Conservation (phyloP, 1,140 invertebrate species). For the Drosophila quadrilineata region DNA sequence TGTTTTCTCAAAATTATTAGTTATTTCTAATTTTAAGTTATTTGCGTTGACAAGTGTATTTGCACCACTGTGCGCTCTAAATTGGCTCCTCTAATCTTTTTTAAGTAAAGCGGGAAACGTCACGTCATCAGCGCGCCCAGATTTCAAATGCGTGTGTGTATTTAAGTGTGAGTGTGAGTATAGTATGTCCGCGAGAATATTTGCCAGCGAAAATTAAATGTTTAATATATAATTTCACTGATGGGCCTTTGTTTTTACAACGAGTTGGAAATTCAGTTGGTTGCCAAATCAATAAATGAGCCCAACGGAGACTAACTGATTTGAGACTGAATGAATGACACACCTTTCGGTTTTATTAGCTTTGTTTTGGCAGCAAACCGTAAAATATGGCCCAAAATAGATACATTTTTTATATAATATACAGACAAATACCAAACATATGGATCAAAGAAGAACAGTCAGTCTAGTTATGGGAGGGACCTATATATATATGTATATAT, state of each 20-base stretch:
- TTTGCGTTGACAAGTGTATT: too few species aligned
- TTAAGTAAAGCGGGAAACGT: constrained; percentile 12
- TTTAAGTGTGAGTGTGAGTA: too few species aligned
- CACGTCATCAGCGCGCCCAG: constrained; percentile 33
- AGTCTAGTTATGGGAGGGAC: too few species aligned
- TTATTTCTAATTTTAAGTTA: too few species aligned
- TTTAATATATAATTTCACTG: constrained; percentile 64
- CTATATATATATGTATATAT: not conserved
- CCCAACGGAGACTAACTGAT: constrained; percentile 25
- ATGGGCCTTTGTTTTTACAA: constrained; percentile 38
- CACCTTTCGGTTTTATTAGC: constrained; percentile 46
- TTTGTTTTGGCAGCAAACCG: constrained; percentile 39
- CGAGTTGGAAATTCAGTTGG: too few species aligned
- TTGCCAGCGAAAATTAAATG: constrained; percentile 34
- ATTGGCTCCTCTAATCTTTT: constrained; percentile 15
- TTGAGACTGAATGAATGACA: too few species aligned
- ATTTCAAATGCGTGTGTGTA: constrained; percentile 31
- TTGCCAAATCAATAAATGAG: constrained; percentile 47
- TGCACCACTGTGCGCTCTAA: constrained; percentile 19
- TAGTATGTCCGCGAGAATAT: constrained; percentile 21
- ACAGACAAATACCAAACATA: not conserved
- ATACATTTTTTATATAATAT: constrained; percentile 27
- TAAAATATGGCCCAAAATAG: constrained; percentile 39
- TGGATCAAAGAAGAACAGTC: too few species aligned
- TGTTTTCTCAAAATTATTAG: too few species aligned